Conservation (phyloP, 92 coral and sea anemone genomes). For the Micromussa lordhowensis region DNA sequence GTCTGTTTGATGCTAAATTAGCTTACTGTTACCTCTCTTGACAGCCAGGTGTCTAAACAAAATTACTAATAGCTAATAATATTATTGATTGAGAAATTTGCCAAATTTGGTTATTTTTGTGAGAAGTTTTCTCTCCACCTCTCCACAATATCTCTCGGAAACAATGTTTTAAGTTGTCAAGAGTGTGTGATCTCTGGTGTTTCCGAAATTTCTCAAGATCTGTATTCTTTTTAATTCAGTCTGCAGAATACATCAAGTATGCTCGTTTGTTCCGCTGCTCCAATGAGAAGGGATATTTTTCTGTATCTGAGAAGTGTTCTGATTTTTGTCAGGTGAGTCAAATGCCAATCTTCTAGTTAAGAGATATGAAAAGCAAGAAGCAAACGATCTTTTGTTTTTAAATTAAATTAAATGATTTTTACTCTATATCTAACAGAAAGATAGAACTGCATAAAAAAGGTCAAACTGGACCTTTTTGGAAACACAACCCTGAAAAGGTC, state of each 20-base stretch:
- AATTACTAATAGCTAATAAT: too few relatives aligned
- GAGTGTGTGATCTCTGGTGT: not conserved
- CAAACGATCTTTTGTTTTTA: too few relatives aligned
- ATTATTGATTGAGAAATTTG: not conserved
- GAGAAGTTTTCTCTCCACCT: not conserved
- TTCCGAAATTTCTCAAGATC: not conserved
- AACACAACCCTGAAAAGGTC: not conserved
- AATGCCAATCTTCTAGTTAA: not conserved
- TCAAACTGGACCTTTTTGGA: not conserved
- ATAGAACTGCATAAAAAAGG: too few relatives aligned
- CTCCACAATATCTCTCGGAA: not conserved
- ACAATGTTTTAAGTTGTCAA: not conserved
- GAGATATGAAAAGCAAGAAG: too few relatives aligned
- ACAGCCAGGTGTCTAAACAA: too few relatives aligned
- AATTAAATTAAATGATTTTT: too few relatives aligned
- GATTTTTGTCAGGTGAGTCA: constrained; percentile 95
- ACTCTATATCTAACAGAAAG: too few relatives aligned
- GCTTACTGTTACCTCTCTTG: not conserved
- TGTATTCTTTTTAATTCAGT: constrained; percentile 41
- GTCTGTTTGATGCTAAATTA: not conserved
- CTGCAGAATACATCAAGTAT: constrained; percentile 89
- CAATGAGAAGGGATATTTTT: constrained; percentile 95
- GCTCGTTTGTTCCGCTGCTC: constrained; percentile 97
- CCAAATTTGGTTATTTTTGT: not conserved
- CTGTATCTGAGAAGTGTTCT: constrained; percentile 97